Base-by-base conservation (phyloP, 2,797 vertebrate species). In the Vireo griseus region DNA sequence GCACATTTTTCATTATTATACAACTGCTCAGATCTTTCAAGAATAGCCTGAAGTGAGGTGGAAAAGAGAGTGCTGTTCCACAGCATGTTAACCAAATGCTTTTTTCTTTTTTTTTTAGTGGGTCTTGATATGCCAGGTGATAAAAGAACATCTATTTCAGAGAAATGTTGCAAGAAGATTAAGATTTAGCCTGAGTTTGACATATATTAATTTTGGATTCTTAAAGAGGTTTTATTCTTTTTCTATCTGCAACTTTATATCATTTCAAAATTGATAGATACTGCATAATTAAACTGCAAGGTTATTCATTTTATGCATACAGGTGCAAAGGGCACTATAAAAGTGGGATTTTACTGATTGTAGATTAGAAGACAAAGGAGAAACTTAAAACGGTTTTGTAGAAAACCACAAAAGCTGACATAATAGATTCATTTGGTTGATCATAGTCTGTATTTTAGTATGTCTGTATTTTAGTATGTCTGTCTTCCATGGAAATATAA, bases 1-100 rank as follows among this genome's bases (percentile, higher is more conserved):
- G 97, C 98, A 98, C 98, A 99, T 99, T 98, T 98, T 98, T 99
- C 98, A 99, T 98, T 98, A 98, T 99, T 98, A 98, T 98, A 98
- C 98, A 98, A 98, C 98, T 98, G 97, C 96, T 98, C 98, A 98
- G 98, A 98, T 98, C 98, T 98, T 98, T 97, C 98, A 97, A 98
- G 97, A 98, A 98, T 97, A 98, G 98, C 98, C 98, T 98, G 97
- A 97, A 98, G 97, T 97, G 96, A 97, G 96, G 93, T 97, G 92
- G 97, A 96, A 97, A 97, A 98, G 94, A 96, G 94, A 97, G 94
- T 91, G 92, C 94, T 97, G 97, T 97, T 98, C 92, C 54, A 9
- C 96, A 95, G 97, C 97, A 95, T 98, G 98, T 98, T 97, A 97
- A 97, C 97, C 97, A 96, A 98, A 96, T 71, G 95, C 90, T 92